Evolutionary conservation across 1,140 invertebrate species (phyloP).

Genomic region (Aphelinus atriplicis): DNA sequence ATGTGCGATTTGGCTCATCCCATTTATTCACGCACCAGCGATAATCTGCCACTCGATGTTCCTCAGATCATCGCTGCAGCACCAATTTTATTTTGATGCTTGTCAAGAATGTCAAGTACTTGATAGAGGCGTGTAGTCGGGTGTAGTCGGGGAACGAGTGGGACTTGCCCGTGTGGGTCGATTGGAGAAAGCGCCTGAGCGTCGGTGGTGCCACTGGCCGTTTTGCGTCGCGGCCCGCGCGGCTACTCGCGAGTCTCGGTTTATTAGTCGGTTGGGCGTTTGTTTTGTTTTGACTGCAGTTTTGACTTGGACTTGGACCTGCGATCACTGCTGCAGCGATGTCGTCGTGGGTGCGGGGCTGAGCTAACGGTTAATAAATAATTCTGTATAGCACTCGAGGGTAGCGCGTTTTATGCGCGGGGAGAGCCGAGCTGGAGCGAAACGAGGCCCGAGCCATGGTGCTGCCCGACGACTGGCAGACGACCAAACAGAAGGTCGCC

Average conservation of each 20-base stretch:
- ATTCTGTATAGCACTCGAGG: too few relatives aligned
- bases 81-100: too few relatives aligned
- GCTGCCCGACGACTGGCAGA: conserved; percentile 77
- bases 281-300: conserved; percentile 24
- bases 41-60: too few relatives aligned
- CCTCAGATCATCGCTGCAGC: too few relatives aligned
- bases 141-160: neutral
- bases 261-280: neutral
- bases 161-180: neutral
- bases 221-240: conserved; percentile 31
- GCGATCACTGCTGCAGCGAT: neutral
- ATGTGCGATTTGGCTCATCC: too few relatives aligned
- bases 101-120: too few relatives aligned
- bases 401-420: too few relatives aligned
- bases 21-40: too few relatives aligned
- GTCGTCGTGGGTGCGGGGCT: conserved; percentile 11
- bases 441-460: conserved; percentile 47
- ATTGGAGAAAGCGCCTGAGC: neutral
- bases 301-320: neutral
- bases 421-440: too few relatives aligned
- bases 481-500: conserved; percentile 73
- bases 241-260: neutral
- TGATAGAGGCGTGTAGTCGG: too few relatives aligned
- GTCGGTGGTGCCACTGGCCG: neutral
- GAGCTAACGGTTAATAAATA: neutral